Evolutionary conservation across 2,888 invertebrate genomes (phyloP), one percentile per base, ranked within the genome.

Genomic region (Folsomia candida): DNA sequence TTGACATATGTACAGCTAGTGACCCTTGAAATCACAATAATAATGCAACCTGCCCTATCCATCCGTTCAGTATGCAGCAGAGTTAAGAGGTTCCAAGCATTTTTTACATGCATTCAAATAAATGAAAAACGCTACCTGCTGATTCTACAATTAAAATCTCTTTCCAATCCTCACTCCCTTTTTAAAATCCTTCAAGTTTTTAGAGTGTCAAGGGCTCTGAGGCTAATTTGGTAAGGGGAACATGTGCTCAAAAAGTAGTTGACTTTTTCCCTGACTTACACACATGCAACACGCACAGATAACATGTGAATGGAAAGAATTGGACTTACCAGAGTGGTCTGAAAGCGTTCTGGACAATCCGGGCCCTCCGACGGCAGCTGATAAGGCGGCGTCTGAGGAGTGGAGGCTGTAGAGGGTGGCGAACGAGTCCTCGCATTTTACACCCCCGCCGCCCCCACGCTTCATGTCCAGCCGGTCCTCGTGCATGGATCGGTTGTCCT

Each of bases 351-450:
- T 70, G 67, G 79, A 71, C 66, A 76, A 69, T 59, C 83, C 82
- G 68, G 83, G 83, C 74, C 83, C 83, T 68, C 84, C 76, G 51
- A 74, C 75, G 63, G 78, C 78, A 59, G 78, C 75, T 61, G 76
- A 72, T 70, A 75, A 73, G 72, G 76, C 76, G 37, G 77, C 77
- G 67, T 81, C 80, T 62, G 79, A 77, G 22, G 84, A 81, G 74
- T 86, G 86, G 67, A 87, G 88, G 26, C 91, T 90, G 84, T 95
- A 94, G 80, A 94, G 86, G 26, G 93, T 91, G 70, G 90, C 89
- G 83, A 94, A 94, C 85, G 95, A 94, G 84, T 94, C 94, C 4
- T 14, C 4, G 85, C 92, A 82, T 78, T 84, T 84, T 69, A 84
- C 80, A 68, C 82, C 81, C 63, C 75, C 75, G 62, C 80, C 79